Evolutionary conservation across 2,797 vertebrate genomes (phyloP), one percentile per base, ranked within the genome.

Genomic region (Ispidina picta): DNA sequence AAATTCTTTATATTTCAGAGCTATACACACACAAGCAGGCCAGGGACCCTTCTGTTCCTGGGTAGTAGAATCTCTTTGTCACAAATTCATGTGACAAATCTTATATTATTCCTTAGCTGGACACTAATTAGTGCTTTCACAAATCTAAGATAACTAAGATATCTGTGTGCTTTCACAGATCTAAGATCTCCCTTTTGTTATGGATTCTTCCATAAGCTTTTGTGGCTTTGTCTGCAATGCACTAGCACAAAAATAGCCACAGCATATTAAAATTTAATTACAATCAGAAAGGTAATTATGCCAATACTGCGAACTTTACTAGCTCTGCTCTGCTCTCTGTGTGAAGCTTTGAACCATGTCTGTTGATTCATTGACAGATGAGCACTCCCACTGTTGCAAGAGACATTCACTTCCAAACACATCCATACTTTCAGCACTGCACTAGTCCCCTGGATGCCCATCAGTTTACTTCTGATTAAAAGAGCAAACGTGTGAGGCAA

Each of bases 1-100:
- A 94, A 91, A 80, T 72, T 82, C 70, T 72, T 92, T 94, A n/a
- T 82, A 79, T 90, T 95, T 92, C 88, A 94, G 94, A 83, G 70
- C 63, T 62, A 43, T 75, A 81, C 77, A 96, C 49, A 94, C 81
- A 92, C 19, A 44, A 83, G 60, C 43, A 80, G 74, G 59, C 29
- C 43, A 80, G 71, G 62, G 29, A 41, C 58, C 80, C 94, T 96
- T 96, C 93, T 91, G 64, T 86, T 85, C 86, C 86, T 85, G 41
- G 71, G 86, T 95, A 94, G 94, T 65, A 95, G 88, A 95, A 93
- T 20, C 7, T 75, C 90, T 70, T 83, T 90, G 70, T 86, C 89
- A 94, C 88, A 93, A 68, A 94, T 93, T 44, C 66, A 9, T 19
- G 23, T 25, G 29, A 58, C 28, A 58, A 85, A 39, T 11, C 25